A percentile compares a stretch with the other conserved stretches of the same genome.
Evolutionary conservation across 2,888 invertebrate species (phyloP).

Genomic region (Gastracanthus pulcherrimus): DNA sequence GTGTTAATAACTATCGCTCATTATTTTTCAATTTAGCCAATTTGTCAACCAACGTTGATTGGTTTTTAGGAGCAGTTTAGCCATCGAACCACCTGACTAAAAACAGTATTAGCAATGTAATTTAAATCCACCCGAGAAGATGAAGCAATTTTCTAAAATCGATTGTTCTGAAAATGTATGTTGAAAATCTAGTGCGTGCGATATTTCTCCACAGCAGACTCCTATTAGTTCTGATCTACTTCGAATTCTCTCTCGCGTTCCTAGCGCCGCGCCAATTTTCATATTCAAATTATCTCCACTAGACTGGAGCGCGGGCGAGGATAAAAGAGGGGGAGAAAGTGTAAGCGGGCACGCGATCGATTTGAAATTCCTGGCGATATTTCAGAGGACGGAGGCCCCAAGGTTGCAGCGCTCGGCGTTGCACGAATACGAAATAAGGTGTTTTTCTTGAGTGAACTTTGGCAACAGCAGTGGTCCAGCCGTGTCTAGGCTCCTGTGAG

Average conservation of each 20-base stretch:
- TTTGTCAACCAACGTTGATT: not conserved
- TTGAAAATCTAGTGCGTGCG: not conserved
- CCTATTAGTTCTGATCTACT: slow-evolving; percentile 12
- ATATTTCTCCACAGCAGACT: not conserved
- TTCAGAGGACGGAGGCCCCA: not conserved
- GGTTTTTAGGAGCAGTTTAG: not conserved
- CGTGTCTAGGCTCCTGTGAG: too few relatives aligned
- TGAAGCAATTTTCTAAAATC: not conserved
- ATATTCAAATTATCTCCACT: slow-evolving; percentile 26
- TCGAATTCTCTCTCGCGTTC: not conserved
- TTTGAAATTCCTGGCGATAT: slow-evolving; percentile 33
- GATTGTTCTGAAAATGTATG: not conserved
- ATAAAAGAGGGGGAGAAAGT: slow-evolving; percentile 13
- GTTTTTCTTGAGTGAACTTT: slow-evolving; percentile 33
- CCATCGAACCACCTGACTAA: not conserved
- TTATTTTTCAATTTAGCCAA: not conserved
- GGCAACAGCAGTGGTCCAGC: not conserved
- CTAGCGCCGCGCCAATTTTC: slow-evolving; percentile 20
- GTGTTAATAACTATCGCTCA: not conserved
- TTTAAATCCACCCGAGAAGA: too few relatives aligned
- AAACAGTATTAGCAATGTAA: not conserved
- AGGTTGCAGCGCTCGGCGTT: slow-evolving; percentile 12
- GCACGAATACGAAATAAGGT: slow-evolving; percentile 22
- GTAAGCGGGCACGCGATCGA: slow-evolving; percentile 6
- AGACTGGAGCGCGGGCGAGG: not conserved